Base-by-base conservation (phyloP, 2,888 invertebrate genomes). In the Pyrochroa serraticornis region DNA sequence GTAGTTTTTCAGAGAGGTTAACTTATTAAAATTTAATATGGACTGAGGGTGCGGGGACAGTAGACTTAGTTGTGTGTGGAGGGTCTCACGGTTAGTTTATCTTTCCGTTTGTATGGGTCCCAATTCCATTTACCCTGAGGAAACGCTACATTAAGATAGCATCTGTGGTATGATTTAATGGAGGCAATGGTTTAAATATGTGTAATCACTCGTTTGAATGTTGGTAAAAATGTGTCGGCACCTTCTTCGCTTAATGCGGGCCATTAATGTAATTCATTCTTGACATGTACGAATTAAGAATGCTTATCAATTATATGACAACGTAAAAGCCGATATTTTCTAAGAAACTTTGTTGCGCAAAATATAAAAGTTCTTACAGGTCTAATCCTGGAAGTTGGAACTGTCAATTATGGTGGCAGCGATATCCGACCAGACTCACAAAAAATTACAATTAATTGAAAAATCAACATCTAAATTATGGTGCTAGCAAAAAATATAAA, bases 91-190 rank as follows among this genome's bases (percentile, higher is more conserved):
- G 44, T 54, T 48, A 50, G 50, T 56, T 56, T 56, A 56, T 56
- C 50, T 56, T 58, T 58, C 51, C 51, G 46, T 46, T 51, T 57
- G 44, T 48, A 52, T 31, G 35, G 33, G 43, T 48, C 37, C 42
- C 44, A 53, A 58, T 48, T 48, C 52, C 53, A 58, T 58, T 58
- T 53, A 58, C 53, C 53, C 58, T 35, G 31, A 58, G 58, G 58
- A 51, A 53, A 53, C 53, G 53, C 52, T 58, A 58, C 53, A 58
- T 58, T 58, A 58, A 58, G 58, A 58, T 58, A 58, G 39, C 56
- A 60, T 60, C 60, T 46, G 22, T n/a, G 39, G 38, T 50, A 47
- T 56, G 60, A 56, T 51, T 60, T 60, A 56, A 56, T 60, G 47
- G 56, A 46, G 54, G 22, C 37, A 39, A 51, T 51, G 39, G 47